Base-by-base conservation (phyloP, 2,113 vertebrate genomes). In the Lonchura striata region DNA sequence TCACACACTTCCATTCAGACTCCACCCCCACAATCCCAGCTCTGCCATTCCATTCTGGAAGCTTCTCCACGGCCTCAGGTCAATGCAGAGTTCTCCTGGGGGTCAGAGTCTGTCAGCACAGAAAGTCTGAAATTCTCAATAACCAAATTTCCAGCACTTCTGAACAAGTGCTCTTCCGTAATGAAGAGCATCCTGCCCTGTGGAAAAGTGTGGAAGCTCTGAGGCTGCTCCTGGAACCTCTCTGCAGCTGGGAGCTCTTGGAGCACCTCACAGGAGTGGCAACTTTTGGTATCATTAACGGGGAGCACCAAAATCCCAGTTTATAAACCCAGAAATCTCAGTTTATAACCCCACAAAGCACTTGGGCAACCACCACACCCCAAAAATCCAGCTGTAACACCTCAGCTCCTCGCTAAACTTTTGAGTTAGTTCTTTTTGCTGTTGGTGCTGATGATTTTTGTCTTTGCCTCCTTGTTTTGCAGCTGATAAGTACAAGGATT, bases 401-500 rank as follows among this genome's bases (percentile, higher is more conserved):
- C 76, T 3, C 68, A 74, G 9, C 76, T 92, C 33, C 4, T 7
- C 3, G 12, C 42, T 52, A 3, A 53, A 9, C 53, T 39, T 39
- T 56, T 0, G 15, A 53, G 3, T 12, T 4, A 1, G 6, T 37
- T 66, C 23, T 17, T 60, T 31, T 44, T 79, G 31, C 44, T 10
- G 0, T 25, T 5, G 15, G 5, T 20, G 35, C 80, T 85, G 25
- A 53, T 2, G 27, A 3, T 60, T 21, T 49, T 42, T 1, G 0
- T 82, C 15, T 88, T 68, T 90, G 35, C 71, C 85, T 96, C 81
- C 72, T 91, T 3, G 28, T 94, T 97, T 81, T 89, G 86, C 96
- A 99, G 99, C 99, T 97, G 99, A 99, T 17, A 99, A 99, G 53
- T 99, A 99, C 42, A 99, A 98, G 97, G 98, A 99, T 82, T 98